Conservation (phyloP, 2,113 vertebrate genomes). For the Sula dactylatra region DNA sequence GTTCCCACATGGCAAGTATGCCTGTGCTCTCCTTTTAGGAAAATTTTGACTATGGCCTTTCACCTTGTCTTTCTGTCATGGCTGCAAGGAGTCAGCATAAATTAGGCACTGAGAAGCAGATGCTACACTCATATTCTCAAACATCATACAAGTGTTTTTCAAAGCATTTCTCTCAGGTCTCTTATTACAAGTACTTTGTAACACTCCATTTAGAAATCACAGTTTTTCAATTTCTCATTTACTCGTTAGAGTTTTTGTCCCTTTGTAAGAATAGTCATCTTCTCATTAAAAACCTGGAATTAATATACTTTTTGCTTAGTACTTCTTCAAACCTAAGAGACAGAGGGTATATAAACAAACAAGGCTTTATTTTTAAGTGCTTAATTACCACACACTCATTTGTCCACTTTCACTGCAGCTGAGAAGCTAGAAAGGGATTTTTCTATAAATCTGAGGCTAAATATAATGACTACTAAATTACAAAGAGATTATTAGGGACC, state of each 20-base stretch:
- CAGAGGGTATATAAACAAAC: background rate
- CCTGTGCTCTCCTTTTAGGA: background rate
- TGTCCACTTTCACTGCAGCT: background rate
- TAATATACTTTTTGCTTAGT: background rate
- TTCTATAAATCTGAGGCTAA: background rate
- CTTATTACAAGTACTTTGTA: background rate
- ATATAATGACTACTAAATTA: background rate
- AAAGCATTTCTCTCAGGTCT: background rate
- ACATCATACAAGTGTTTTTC: background rate
- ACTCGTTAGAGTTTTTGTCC: background rate
- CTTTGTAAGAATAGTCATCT: background rate
- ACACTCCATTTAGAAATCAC: background rate
- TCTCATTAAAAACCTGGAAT: background rate
- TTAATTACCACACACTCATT: background rate
- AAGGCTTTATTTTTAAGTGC: background rate
- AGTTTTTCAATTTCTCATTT: background rate
- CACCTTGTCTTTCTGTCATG: background rate
- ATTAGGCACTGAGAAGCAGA: background rate
- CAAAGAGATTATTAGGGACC: background rate
- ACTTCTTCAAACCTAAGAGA: background rate
- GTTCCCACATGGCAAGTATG: background rate
- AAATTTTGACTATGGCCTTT: background rate
- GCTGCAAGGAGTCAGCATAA: background rate
- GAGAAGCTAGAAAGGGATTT: background rate
- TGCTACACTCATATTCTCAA: background rate